Base-by-base conservation (phyloP, 2,113 vertebrate species). In the Chitala chitala region DNA sequence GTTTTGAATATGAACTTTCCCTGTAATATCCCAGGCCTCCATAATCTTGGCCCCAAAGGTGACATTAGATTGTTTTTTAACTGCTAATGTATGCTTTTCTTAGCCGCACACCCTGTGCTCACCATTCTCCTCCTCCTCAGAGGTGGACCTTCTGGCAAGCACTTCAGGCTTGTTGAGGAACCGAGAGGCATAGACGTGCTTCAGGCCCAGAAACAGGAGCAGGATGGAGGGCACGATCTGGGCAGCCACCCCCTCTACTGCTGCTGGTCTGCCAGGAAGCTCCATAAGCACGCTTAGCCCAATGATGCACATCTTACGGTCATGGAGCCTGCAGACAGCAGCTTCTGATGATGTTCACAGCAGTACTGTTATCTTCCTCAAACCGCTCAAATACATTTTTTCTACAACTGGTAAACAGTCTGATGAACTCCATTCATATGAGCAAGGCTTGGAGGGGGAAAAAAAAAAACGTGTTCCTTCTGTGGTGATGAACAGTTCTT, bases 251-350 rank as follows among this genome's bases (percentile, higher is more conserved):
- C 90, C 91, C 20, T 93, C 91, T 24, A 98, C 87, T 0, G 90
- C 92, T 0, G 91, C 89, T 0, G 95, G 96, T 40, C 96, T 88
- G 64, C 86, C 90, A 3, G 96, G 94, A 55, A 98, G 86, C 76
- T 96, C 94, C 91, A 98, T 90, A 68, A 99, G 87, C 75, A 98
- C 91, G 46, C 95, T 98, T 73, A 99, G 87, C 56, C 97, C 96
- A 44, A 99, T 95, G 85, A 99, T 95, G 80, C 97, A 98, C 91
- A 98, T 94, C 87, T 98, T 99, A 58, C 96, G 92, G 83, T 99
- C 97, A 8, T 99, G 97, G 65, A 97, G 92, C 65, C 97, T 99
- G 83, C 1, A 40, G 44, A 22, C 15, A 36, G 33, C 10, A 17
- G n/a, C n/a, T n/a, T n/a, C n/a, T n/a, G n/a, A n/a, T n/a, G n/a